phyloP scores from a whole-genome alignment of 2,888 invertebrate genomes.

The Apotomis betuletana region DNA sequence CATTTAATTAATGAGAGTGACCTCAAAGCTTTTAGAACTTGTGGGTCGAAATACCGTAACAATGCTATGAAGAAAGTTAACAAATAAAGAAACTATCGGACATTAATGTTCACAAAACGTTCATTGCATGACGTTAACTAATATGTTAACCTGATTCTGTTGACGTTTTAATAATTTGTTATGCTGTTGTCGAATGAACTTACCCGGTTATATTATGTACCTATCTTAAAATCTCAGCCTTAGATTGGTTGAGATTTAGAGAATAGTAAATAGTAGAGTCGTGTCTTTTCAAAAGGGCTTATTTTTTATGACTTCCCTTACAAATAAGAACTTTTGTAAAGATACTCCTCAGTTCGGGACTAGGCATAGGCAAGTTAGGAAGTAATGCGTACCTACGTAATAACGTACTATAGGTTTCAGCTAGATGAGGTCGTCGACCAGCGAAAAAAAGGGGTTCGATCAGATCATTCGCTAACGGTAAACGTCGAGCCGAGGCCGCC shows the following conservation, averaged over 20 bases:
- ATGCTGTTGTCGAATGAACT: background rate
- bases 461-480: constrained; percentile 61
- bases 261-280: too few relatives aligned
- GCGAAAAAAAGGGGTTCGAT: constrained; percentile 60
- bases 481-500: constrained; percentile 45
- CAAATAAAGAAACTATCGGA: constrained; percentile 4
- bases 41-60: constrained; percentile 11
- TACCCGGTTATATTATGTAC: background rate
- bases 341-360: background rate
- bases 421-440: constrained; percentile 60
- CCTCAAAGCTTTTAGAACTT: background rate
- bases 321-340: too few relatives aligned
- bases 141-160: constrained; percentile 22
- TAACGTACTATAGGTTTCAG: constrained; percentile 23
- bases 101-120: background rate
- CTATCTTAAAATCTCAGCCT: too few relatives aligned
- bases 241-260: too few relatives aligned
- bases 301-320: too few relatives aligned
- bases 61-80: constrained; percentile 11
- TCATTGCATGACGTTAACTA: constrained; percentile 18
- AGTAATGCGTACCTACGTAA: constrained; percentile 10
- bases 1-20: background rate
- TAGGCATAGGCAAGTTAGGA: constrained; percentile 13
- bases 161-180: constrained; percentile 22
- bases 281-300: too few relatives aligned